Evolutionary conservation across 2,888 invertebrate genomes (phyloP).

Genomic region (Apotomis capreana): DNA sequence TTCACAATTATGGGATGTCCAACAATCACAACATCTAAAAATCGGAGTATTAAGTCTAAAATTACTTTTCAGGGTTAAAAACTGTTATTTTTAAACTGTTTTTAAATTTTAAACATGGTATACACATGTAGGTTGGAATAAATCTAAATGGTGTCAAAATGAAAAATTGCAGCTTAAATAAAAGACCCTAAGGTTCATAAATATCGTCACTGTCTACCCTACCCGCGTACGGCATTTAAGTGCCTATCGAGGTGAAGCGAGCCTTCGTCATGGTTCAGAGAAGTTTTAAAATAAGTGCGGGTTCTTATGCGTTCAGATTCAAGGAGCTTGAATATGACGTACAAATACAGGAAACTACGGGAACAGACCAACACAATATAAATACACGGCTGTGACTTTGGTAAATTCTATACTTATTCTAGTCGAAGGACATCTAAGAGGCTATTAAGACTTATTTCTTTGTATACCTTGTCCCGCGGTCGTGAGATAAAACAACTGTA

Average conservation of each 20-base stretch:
- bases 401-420: too few relatives aligned
- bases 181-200: conserved; percentile 36
- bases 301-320: conserved; percentile 10
- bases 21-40: too few relatives aligned
- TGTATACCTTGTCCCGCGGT: too few relatives aligned
- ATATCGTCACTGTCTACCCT: conserved; percentile 40
- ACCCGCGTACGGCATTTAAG: conserved; percentile 50
- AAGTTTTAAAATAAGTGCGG: conserved; percentile 47
- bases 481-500: too few relatives aligned
- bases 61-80: too few relatives aligned
- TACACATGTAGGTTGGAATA: neutral
- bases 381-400: too few relatives aligned
- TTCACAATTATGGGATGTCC: too few relatives aligned
- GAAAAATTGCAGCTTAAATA: conserved; percentile 12
- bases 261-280: conserved; percentile 51
- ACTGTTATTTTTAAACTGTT: too few relatives aligned
- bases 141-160: neutral
- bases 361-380: too few relatives aligned
- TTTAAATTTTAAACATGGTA: neutral
- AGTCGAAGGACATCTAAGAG: too few relatives aligned
- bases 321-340: neutral
- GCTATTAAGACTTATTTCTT: too few relatives aligned
- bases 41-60: too few relatives aligned
- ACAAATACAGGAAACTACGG: neutral
- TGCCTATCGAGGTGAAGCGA: conserved; percentile 51